Base-by-base conservation (phyloP, 2,113 vertebrate species). In the Erpornis zantholeuca region DNA sequence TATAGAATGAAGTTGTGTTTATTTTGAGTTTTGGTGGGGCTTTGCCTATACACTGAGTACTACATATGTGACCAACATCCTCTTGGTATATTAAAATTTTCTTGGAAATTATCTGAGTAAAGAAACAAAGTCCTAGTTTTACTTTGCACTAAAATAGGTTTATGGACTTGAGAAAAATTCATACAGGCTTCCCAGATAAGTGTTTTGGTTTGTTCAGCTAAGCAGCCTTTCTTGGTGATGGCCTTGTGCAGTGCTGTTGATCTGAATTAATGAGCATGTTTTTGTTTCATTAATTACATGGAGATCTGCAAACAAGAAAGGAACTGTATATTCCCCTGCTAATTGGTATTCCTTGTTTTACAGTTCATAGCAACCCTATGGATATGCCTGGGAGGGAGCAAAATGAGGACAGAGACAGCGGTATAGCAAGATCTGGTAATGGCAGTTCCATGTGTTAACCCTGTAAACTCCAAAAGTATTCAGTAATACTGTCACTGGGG, bases 301-400 rank as follows among this genome's bases (percentile, higher is more conserved):
- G 90, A 97, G 86, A 90, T 96, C 60, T 85, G 53, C 86, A 92
- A 75, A 65, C 47, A 87, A 95, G 89, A 90, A 79, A 71, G 83
- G 61, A 80, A 73, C 20, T 93, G 29, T 96, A 80, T 81, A 79
- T 95, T 91, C 93, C 96, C 60, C 80, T 95, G 94, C 96, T 97
- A 93, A 98, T 78, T 81, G 52, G 89, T 94, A 82, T 94, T 53
- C 95, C 82, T 97, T 97, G 44, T 95, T 97, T 97, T 96, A 54
- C 97, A 99, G 99, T 99, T 96, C 99, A 99, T 85, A 99, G 99
- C 97, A 99, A 99, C 93, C 99, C 99, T 44, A 99, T 99, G 99
- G 99, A 99, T 98, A 99, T 99, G 99, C 99, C 99, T 54, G 98
- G 99, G 85, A 98, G 99, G 96, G 98, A 99, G 75, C 97, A 98